A percentile compares a stretch with the other conserved stretches of the same genome.
These are phyloP conservation scores for Dasyornis broadbenti DNA, from an alignment of 2,113 vertebrate species.

Conservation along the genomic window DNA sequence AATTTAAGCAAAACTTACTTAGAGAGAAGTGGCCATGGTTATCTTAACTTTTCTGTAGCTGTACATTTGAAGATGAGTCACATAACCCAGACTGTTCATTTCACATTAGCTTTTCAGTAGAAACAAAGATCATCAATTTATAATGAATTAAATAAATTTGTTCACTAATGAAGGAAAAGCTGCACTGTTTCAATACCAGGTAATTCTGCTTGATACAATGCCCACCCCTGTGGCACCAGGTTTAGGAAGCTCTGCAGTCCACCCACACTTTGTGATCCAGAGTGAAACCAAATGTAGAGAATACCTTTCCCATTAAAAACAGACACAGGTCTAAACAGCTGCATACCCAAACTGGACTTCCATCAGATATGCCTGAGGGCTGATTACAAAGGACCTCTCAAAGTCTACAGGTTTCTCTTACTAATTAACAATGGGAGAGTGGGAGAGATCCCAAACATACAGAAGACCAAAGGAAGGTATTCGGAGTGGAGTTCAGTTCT, in stretches of 20 bases:
- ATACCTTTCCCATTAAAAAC: neutral
- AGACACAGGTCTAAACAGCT: neutral
- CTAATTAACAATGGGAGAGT: neutral
- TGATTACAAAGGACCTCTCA: neutral
- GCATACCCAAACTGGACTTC: neutral
- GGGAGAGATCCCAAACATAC: neutral
- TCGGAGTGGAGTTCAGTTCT: neutral
- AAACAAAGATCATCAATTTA: neutral
- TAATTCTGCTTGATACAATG: neutral
- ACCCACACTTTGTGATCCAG: neutral
- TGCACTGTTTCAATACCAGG: neutral
- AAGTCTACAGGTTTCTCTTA: neutral
- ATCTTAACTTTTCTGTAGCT: neutral
- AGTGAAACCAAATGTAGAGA: neutral
- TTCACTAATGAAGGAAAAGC: neutral
- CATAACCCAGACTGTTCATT: neutral
- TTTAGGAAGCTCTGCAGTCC: neutral
- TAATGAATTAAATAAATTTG: neutral
- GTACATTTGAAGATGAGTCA: neutral
- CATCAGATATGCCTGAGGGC: neutral
- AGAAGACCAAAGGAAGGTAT: neutral
- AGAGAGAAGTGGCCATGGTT: neutral
- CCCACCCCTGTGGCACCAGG: neutral
- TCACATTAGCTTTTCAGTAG: neutral
- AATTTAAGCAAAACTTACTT: neutral